Conservation (phyloP, 92 coral and sea anemone species). For the Epizoanthus rinbou region DNA sequence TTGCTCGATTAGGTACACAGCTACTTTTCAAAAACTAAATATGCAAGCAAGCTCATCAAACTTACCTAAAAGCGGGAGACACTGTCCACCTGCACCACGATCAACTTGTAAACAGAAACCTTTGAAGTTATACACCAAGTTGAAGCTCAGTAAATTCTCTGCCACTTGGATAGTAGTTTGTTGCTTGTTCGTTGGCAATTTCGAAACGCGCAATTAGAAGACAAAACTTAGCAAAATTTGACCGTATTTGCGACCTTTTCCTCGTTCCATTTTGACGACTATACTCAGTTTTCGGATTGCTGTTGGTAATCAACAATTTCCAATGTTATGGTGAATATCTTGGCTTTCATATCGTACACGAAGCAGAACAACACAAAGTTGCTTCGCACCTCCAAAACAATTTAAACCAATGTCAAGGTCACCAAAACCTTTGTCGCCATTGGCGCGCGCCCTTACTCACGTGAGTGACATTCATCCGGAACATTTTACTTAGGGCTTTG, state of each 20-base stretch:
- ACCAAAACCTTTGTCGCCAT: background rate
- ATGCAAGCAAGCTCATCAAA: background rate
- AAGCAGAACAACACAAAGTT: no score
- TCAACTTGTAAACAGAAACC: background rate
- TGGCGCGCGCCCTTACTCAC: background rate
- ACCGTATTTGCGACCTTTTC: no score
- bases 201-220: background rate
- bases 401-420: slow-evolving; percentile 2
- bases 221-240: background rate
- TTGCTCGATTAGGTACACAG: background rate
- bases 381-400: background rate
- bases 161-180: background rate
- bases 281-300: no score
- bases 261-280: no score
- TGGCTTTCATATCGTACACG: background rate
- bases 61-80: background rate
- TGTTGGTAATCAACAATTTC: no score
- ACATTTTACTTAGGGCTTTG: background rate
- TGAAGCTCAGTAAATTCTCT: background rate
- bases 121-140: background rate
- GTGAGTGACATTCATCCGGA: slow-evolving; percentile 14
- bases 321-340: background rate
- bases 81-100: background rate
- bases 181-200: background rate
- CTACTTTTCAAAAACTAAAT: background rate